These are phyloP conservation scores for Streblospio benedicti DNA, from an alignment of 1,140 invertebrate species.

Conservation along the genomic window DNA sequence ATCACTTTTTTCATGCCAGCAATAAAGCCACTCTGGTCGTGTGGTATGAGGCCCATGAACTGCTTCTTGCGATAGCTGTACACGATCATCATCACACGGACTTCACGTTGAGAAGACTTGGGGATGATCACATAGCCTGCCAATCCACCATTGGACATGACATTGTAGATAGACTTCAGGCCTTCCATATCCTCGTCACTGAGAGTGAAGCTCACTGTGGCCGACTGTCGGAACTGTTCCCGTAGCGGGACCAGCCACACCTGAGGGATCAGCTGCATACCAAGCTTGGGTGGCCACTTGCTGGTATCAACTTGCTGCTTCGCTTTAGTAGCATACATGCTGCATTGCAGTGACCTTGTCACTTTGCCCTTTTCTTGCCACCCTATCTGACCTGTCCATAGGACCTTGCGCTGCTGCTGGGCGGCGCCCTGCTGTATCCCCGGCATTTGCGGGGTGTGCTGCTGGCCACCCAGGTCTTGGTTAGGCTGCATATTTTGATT, in stretches of 20 bases:
- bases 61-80: conserved; percentile 82
- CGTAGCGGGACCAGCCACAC: conserved; percentile 61
- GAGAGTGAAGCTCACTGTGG: conserved; percentile 71
- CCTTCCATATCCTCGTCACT: conserved; percentile 62
- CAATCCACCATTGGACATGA: conserved; percentile 86
- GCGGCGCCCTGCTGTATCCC: no score
- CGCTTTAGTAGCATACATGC: no score
- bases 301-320: no score
- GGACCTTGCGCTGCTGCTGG: no score
- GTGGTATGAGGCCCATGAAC: conserved; percentile 88
- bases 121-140: conserved; percentile 82
- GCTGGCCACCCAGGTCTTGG: no score
- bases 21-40: conserved; percentile 79
- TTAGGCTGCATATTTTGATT: no score
- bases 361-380: no score
- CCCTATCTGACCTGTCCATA: no score
- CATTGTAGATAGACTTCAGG: conserved; percentile 71
- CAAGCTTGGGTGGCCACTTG: conserved; percentile 82
- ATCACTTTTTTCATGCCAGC: conserved; percentile 71
- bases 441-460: no score
- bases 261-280: conserved; percentile 89
- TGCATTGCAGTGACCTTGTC: no score
- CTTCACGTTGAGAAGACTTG: conserved; percentile 62
- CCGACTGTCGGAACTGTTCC: conserved; percentile 56
- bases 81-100: conserved; percentile 81